A percentile compares a stretch with the other conserved stretches of the same genome.
Conservation (phyloP, 2,113 vertebrate species). For the Sander lucioperca region DNA sequence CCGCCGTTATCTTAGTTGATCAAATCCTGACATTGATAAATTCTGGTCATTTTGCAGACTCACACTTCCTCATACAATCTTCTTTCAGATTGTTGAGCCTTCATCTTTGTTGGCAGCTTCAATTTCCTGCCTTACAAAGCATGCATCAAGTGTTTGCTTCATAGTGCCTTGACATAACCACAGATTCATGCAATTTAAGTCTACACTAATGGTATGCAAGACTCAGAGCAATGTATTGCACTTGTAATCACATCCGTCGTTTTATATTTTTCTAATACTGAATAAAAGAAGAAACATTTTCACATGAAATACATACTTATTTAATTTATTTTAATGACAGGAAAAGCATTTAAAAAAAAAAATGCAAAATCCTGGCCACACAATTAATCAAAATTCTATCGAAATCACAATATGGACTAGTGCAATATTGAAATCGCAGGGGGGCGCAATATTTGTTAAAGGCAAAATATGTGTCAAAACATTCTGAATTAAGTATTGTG, state of each 20-base stretch:
- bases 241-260: background rate
- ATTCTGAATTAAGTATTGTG: too few species aligned
- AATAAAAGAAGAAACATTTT: too few species aligned
- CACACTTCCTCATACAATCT: slow-evolving; percentile 8
- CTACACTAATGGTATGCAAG: background rate
- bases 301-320: too few species aligned
- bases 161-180: background rate
- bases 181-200: background rate
- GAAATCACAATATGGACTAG: too few species aligned
- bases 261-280: background rate
- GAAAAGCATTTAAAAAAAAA: too few species aligned
- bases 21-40: slow-evolving; percentile 15
- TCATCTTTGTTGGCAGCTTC: slow-evolving; percentile 20
- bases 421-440: too few species aligned
- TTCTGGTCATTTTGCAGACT: slow-evolving; percentile 5
- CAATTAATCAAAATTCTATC: too few species aligned
- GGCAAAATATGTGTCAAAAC: too few species aligned
- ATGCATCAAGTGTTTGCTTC: background rate
- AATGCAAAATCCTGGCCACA: too few species aligned
- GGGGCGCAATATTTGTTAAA: too few species aligned
- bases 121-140: slow-evolving; percentile 22
- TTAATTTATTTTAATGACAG: too few species aligned
- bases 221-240: background rate
- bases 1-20: slow-evolving; percentile 8
- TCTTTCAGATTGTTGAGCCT: background rate